Evolutionary conservation across 2,113 vertebrate species (phyloP).

Genomic region (Mesembrinibis cayennensis): DNA sequence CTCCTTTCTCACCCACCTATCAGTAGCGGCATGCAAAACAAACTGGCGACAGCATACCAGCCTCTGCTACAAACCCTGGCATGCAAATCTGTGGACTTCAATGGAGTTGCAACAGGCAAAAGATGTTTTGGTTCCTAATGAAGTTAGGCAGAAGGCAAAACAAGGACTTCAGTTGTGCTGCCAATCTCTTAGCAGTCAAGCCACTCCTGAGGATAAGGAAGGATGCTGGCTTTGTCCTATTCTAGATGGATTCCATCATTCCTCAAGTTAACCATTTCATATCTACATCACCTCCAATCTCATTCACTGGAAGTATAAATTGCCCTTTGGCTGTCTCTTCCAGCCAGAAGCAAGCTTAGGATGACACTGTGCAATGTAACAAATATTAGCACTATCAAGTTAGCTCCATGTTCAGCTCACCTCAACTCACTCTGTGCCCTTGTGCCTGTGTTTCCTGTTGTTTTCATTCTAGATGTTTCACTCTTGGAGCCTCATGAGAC

Average conservation of each 20-base stretch:
- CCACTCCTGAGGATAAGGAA: neutral
- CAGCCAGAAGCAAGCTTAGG: neutral
- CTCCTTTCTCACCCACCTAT: neutral
- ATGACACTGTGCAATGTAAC: neutral
- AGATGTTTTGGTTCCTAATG: neutral
- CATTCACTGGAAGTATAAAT: neutral
- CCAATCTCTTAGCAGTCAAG: neutral
- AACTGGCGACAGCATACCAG: neutral
- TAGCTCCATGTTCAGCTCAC: neutral
- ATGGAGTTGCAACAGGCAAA: neutral
- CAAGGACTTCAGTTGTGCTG: neutral
- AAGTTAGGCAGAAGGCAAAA: neutral
- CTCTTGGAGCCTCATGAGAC: neutral
- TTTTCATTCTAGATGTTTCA: neutral
- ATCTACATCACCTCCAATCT: neutral
- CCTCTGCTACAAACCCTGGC: neutral
- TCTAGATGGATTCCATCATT: neutral
- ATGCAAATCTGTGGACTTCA: neutral
- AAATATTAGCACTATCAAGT: no score
- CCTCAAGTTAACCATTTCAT: neutral
- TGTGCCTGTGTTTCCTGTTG: neutral
- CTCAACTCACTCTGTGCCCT: neutral
- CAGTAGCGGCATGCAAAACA: neutral
- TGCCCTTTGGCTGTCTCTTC: neutral
- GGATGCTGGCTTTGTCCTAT: neutral